Evolutionary conservation across 1,140 invertebrate species (phyloP).

Genomic region (Calycopis cecrops): DNA sequence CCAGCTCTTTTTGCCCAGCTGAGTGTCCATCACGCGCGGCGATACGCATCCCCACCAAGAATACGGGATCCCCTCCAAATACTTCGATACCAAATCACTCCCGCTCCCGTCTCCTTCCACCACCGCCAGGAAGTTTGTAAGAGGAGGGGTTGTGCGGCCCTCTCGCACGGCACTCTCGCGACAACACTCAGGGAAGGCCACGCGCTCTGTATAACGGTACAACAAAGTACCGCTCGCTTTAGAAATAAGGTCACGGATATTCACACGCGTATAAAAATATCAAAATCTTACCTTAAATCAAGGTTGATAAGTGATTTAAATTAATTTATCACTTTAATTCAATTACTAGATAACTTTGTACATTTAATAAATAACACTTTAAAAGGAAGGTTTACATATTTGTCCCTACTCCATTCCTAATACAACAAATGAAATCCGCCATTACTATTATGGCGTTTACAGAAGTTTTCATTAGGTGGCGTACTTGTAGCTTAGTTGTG

Average conservation of each 20-base stretch:
- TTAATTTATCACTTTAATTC: constrained; percentile 9
- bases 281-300: constrained; percentile 36
- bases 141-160: constrained; percentile 70
- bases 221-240: constrained; percentile 59
- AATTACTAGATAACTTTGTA: background rate
- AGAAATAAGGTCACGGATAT: constrained; percentile 71
- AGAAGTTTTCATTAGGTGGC: constrained; percentile 55
- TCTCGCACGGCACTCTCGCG: constrained; percentile 57
- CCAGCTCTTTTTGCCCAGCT: constrained; percentile 60
- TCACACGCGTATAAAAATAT: constrained; percentile 48
- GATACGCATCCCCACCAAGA: constrained; percentile 72
- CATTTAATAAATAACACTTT: constrained; percentile 1
- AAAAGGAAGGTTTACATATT: constrained; percentile 40
- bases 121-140: constrained; percentile 66
- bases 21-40: constrained; percentile 61
- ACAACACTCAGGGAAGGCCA: constrained; percentile 56
- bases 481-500: constrained; percentile 25
- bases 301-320: constrained; percentile 20
- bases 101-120: constrained; percentile 71
- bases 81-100: constrained; percentile 67
- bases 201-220: constrained; percentile 65
- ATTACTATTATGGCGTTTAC: constrained; percentile 60
- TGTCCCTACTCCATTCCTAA: constrained; percentile 34
- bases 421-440: constrained; percentile 68
- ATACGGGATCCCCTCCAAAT: constrained; percentile 71